Base-by-base conservation (phyloP, 2,888 invertebrate species). In the Chymomyza procnemis region DNA sequence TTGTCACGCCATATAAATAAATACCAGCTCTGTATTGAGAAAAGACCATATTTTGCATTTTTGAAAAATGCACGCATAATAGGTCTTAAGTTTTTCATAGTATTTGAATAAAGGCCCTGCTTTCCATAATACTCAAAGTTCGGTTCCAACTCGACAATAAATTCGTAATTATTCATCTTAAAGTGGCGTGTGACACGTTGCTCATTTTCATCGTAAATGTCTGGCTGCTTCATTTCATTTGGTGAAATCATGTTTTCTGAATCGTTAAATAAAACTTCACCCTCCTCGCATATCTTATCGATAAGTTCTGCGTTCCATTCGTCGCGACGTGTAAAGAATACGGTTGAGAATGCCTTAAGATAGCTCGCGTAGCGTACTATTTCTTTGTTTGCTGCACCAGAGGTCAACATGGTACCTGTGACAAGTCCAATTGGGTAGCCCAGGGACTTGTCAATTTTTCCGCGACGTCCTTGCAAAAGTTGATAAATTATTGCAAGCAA, bases 1-100 rank as follows among this genome's bases (percentile, higher is more conserved):
- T 63, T 62, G 2, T 88, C 80, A 46, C 78, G 86, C 90, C 91
- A 91, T 3, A 90, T 76, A 19, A 91, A 59, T n/a, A 80, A 55
- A 74, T 90, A 90, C 67, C 77, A 80, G n/a, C 70, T 61, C 0
- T 71, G 75, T 0, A 89, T 71, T 21, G 70, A 81, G 19, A 90
- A 66, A 0, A 91, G 52, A 0, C 80, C 83, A 59, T 83, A 80
- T 30, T 85, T 85, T 14, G 67, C 65, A 1, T 79, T 68, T 5
- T 75, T 80, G 19, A 90, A 88, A 34, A 88, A 91, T 4, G 68
- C 75, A 3, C 64, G 66, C 1, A 81, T 5, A 6, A 78, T 41
- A n/a, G 85, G 76, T 0, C 81, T 71, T 4, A 86, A 50, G n/a
- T 72, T 66, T 0, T 19, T 54, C 0, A 86, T 65, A 0, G 9